Percentiles rank a stretch among this genome's conserved stretches.
These are phyloP conservation scores for Oscheius sp. DNA, from an alignment of 2,888 invertebrate species.

Conservation along the genomic window DNA sequence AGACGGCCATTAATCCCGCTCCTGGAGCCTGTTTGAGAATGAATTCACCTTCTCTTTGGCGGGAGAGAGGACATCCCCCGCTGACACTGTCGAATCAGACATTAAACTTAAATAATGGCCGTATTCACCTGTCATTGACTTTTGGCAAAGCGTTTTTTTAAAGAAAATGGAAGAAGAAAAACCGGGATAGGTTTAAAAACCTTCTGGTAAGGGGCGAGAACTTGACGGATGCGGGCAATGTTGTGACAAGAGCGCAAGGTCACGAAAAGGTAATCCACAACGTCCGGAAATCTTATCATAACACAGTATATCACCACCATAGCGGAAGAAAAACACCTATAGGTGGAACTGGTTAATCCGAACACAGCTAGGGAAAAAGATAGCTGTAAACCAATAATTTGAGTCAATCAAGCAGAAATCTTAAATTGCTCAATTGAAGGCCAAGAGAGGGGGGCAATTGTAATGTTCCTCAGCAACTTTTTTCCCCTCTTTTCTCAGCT, in stretches of 20 bases:
- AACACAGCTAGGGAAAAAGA: neutral
- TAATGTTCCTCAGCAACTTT: slow-evolving; percentile 22
- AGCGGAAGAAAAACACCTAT: slow-evolving; percentile 1
- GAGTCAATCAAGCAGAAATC: slow-evolving; percentile 6
- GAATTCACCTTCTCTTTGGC: slow-evolving; percentile 18
- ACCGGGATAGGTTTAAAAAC: slow-evolving; percentile 4
- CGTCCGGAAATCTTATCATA: slow-evolving; percentile 16
- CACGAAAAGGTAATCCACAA: slow-evolving; percentile 8
- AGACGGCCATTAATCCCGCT: slow-evolving; percentile 32
- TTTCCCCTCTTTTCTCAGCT: slow-evolving; percentile 1
- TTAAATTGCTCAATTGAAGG: neutral
- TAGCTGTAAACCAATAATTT: neutral
- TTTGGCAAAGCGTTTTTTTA: neutral
- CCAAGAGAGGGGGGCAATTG: slow-evolving; percentile 2
- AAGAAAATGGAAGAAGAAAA: neutral
- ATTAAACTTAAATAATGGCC: slow-evolving; percentile 1
- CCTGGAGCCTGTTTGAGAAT: slow-evolving; percentile 26
- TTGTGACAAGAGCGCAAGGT: slow-evolving; percentile 29
- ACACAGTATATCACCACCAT: neutral
- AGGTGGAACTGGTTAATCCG: slow-evolving; percentile 2
- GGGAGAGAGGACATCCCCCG: slow-evolving; percentile 1
- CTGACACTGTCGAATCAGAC: neutral
- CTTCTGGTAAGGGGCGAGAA: slow-evolving; percentile 22
- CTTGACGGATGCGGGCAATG: slow-evolving; percentile 30
- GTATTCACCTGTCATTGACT: neutral